These are phyloP conservation scores for Sarcophaga caerulescens DNA, from an alignment of 2,888 invertebrate genomes.

Conservation along the genomic window DNA sequence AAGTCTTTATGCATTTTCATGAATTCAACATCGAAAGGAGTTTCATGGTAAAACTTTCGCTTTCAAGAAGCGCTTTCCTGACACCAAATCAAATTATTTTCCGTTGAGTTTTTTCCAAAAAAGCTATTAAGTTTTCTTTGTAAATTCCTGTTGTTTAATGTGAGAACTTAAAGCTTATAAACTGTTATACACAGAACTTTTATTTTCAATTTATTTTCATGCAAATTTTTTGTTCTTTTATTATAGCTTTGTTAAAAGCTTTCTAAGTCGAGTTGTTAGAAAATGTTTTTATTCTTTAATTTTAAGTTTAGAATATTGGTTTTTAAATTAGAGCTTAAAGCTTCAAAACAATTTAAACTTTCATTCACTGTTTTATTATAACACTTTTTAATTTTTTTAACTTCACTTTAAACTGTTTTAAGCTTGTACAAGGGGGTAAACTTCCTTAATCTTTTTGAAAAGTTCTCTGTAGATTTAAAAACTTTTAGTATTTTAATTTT, in stretches of 20 bases:
- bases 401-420: not conserved
- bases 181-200: too few species aligned
- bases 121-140: not conserved
- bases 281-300: not conserved
- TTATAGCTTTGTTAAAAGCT: too few species aligned
- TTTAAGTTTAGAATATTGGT: not conserved
- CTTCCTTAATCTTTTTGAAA: too few species aligned
- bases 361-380: too few species aligned
- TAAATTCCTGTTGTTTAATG: too few species aligned
- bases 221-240: too few species aligned
- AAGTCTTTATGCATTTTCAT: conserved; percentile 80
- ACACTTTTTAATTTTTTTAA: not conserved
- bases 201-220: too few species aligned
- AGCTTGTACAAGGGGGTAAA: not conserved
- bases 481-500: too few species aligned
- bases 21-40: conserved; percentile 67
- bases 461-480: too few species aligned
- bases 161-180: not conserved
- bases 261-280: not conserved
- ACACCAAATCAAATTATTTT: too few species aligned
- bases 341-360: too few species aligned
- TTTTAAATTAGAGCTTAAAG: too few species aligned
- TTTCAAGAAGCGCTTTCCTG: not conserved
- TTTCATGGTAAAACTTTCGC: conserved; percentile 62
- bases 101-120: not conserved